phyloP scores from a whole-genome alignment of 2,113 vertebrate species.

The Rhabdomys dilectus region DNA sequence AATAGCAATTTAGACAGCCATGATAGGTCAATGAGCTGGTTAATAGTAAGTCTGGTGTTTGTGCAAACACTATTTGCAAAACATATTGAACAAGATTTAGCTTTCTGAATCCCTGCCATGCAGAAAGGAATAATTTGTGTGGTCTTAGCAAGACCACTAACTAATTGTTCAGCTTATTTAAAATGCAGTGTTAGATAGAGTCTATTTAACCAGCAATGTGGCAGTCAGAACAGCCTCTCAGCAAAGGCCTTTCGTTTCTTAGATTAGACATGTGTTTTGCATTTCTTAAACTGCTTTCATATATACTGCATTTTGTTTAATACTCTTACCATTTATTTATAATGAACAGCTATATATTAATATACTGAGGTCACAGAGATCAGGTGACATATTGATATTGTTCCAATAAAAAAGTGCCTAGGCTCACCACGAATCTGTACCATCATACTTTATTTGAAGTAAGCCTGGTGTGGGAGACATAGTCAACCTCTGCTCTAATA shows the following conservation, averaged over 20 bases:
- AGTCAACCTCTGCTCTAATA: neutral
- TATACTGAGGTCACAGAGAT: conserved; percentile 9
- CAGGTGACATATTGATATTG: conserved; percentile 42
- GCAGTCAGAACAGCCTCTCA: neutral
- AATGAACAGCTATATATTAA: neutral
- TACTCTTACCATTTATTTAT: conserved; percentile 20
- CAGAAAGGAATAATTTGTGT: neutral
- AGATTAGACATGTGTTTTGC: conserved; percentile 24
- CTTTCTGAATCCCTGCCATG: neutral
- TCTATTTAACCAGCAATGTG: conserved; percentile 8
- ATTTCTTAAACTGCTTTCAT: conserved; percentile 49
- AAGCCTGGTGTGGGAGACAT: neutral
- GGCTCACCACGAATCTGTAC: neutral
- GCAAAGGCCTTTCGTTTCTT: neutral
- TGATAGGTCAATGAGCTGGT: neutral
- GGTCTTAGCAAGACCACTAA: neutral
- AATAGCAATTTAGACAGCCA: neutral
- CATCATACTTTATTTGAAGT: conserved; percentile 18
- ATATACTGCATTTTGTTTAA: conserved; percentile 31
- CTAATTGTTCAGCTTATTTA: neutral
- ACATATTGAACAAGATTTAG: neutral
- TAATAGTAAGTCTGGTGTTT: neutral
- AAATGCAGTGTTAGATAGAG: conserved; percentile 12
- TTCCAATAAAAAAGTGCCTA: conserved; percentile 20
- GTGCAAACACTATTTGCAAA: conserved; percentile 30